Percentiles rank a stretch among this genome's conserved stretches.
phyloP scores from a whole-genome alignment of 2,888 invertebrate genomes.

The Drosophila acutilabella region DNA sequence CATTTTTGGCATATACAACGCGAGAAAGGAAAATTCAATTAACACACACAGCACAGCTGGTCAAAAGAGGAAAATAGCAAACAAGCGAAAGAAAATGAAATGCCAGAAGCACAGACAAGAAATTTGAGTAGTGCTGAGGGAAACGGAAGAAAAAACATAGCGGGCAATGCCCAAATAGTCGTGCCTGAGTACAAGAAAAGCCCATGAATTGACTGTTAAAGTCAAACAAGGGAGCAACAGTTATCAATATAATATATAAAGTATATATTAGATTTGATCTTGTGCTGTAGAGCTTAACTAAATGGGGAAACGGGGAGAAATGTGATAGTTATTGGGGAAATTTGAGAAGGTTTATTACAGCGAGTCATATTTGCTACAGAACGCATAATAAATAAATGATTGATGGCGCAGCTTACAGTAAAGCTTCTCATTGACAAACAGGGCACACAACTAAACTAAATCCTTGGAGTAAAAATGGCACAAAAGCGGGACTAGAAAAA shows the following conservation, averaged over 20 bases:
- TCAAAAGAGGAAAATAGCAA: neutral
- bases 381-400: conserved; percentile 2
- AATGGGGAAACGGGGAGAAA: neutral
- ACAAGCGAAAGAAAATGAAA: neutral
- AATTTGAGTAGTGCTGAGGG: conserved; percentile 1
- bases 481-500: neutral
- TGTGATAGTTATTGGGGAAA: conserved; percentile 10
- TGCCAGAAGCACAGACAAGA: neutral
- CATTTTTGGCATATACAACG: conserved; percentile 1
- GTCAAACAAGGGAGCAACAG: conserved; percentile 23
- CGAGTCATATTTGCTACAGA: neutral
- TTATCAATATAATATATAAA: conserved; percentile 7
- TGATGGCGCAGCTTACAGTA: neutral
- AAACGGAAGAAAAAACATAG: neutral
- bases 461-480: neutral
- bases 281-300: neutral
- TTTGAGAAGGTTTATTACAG: conserved; percentile 10
- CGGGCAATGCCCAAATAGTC: conserved; percentile 9
- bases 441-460: neutral
- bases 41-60: conserved; percentile 10
- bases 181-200: conserved; percentile 13
- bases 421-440: neutral
- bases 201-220: conserved; percentile 6
- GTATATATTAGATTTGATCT: neutral
- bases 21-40: conserved; percentile 40